Conservation (phyloP, 2,888 invertebrate species). For the Troides helena region DNA sequence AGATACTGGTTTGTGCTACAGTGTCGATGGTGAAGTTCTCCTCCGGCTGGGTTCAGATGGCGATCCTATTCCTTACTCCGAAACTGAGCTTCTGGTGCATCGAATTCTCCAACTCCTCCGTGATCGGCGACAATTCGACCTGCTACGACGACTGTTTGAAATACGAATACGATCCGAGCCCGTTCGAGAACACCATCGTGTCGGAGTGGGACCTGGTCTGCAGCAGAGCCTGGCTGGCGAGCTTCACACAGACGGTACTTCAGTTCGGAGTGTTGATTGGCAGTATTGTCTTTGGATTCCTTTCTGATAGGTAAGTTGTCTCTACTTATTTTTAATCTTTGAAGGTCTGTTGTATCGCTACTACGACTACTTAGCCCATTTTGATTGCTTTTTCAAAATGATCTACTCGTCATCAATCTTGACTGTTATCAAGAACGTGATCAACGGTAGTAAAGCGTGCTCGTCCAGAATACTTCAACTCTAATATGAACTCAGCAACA, state of each 20-base stretch:
- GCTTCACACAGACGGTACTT: constrained; percentile 85
- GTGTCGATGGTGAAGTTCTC: constrained; percentile 87
- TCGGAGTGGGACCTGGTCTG: constrained; percentile 89
- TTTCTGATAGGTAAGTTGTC: constrained; percentile 84
- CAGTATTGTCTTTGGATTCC: constrained; percentile 85
- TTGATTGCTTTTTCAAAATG: no score
- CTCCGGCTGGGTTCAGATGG: constrained; percentile 88
- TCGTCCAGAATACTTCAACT: no score
- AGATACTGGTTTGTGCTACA: constrained; percentile 82
- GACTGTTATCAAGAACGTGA: no score
- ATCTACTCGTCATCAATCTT: no score
- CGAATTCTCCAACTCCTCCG: constrained; percentile 51
- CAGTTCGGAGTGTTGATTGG: constrained; percentile 88
- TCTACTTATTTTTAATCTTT: no score
- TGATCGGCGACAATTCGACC: constrained; percentile 52
- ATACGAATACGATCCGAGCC: constrained; percentile 81
- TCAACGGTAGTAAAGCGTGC: no score
- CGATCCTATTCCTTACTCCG: constrained; percentile 86
- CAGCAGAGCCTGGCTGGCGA: constrained; percentile 81
- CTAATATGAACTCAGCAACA: no score
- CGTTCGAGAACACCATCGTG: constrained; percentile 85
- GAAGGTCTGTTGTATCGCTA: no score
- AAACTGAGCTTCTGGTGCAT: constrained; percentile 77
- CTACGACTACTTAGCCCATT: no score
- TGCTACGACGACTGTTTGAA: constrained; percentile 78